phyloP scores from a whole-genome alignment of 2,888 invertebrate genomes.

The Polietes domitor region DNA sequence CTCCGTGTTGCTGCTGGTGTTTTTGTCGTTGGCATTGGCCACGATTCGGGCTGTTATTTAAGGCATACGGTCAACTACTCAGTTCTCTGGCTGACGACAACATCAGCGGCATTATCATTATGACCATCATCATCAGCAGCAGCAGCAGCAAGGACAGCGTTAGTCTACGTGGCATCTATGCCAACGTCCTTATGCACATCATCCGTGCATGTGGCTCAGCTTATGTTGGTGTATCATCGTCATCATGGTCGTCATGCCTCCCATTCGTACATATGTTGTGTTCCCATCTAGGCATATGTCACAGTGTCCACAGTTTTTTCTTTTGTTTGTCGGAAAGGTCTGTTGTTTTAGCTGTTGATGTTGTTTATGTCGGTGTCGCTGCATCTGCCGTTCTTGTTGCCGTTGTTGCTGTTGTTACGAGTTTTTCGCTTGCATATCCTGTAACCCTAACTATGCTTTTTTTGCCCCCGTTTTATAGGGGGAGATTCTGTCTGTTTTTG shows the following conservation, averaged over 20 bases:
- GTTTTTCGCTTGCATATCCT: neutral
- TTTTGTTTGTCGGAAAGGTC: neutral
- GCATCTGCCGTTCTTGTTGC: neutral
- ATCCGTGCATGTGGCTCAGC: neutral
- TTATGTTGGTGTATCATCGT: neutral
- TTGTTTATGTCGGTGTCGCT: conserved; percentile 26
- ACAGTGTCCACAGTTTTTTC: neutral
- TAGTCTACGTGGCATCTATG: no score
- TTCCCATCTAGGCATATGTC: conserved; percentile 28
- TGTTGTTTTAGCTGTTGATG: conserved; percentile 51
- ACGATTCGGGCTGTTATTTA: neutral
- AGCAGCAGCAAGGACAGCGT: neutral
- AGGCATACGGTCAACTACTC: neutral
- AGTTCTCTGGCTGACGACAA: neutral
- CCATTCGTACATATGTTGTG: neutral
- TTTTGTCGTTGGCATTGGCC: neutral
- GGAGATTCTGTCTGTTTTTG: neutral
- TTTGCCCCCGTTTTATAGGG: no score
- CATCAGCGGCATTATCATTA: neutral
- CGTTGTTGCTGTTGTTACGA: neutral
- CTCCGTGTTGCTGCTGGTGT: neutral
- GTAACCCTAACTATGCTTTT: neutral
- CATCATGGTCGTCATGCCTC: conserved; percentile 9
- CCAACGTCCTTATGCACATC: neutral
- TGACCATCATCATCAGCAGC: neutral